Evolutionary conservation across 2,797 vertebrate species (phyloP).

Genomic region (Ctenopoma multispine): DNA sequence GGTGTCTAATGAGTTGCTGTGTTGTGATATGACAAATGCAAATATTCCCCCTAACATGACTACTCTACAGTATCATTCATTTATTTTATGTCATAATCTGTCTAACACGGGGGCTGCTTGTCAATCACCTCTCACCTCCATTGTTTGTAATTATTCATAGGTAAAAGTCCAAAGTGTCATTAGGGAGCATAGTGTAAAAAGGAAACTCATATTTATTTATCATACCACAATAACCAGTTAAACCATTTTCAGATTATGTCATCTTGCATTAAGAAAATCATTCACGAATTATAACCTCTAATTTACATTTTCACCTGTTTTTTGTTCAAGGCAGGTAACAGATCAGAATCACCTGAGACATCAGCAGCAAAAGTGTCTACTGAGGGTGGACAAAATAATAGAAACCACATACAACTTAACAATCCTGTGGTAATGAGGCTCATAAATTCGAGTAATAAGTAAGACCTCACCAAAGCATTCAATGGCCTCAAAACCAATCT

Average conservation of each 20-base stretch:
- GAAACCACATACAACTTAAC: neutral
- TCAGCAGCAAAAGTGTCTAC: neutral
- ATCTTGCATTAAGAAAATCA: too few relatives aligned
- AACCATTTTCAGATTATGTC: neutral
- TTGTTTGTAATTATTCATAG: neutral
- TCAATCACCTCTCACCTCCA: neutral
- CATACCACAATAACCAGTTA: neutral
- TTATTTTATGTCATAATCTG: neutral
- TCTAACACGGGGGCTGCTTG: neutral
- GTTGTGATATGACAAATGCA: slow-evolving; percentile 48
- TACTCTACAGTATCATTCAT: neutral
- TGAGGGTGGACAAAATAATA: neutral
- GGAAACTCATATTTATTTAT: slow-evolving; percentile 3
- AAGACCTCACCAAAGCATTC: too few relatives aligned
- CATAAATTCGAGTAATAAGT: too few relatives aligned
- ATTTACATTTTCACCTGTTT: neutral
- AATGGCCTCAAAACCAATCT: too few relatives aligned
- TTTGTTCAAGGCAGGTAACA: too few relatives aligned
- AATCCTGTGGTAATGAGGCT: neutral
- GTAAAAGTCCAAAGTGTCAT: slow-evolving; percentile 60
- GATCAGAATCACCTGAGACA: neutral
- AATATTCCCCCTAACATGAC: neutral
- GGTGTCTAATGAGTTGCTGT: slow-evolving; percentile 72
- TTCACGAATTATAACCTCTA: too few relatives aligned
- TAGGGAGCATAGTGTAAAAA: neutral